Evolutionary conservation across 2,888 invertebrate genomes (phyloP).

Genomic region (Eupithecia insigniata): DNA sequence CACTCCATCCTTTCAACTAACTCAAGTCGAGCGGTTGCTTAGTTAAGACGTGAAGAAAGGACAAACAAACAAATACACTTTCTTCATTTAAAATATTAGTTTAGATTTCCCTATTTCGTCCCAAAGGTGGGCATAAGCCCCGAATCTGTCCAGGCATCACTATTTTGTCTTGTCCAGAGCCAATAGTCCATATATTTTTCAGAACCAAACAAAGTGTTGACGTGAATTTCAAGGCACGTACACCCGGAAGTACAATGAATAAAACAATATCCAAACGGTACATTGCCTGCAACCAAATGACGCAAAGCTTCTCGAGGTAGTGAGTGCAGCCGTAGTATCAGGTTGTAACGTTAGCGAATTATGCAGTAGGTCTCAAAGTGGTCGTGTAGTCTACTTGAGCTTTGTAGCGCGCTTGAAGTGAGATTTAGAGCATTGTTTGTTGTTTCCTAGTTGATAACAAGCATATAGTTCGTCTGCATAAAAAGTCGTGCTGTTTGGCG

Average conservation of each 20-base stretch:
- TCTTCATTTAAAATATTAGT: no score
- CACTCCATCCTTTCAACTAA: no score
- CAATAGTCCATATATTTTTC: not conserved
- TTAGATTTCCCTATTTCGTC: no score
- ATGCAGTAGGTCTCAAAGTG: not conserved
- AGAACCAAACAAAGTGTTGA: not conserved
- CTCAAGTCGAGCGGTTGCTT: no score
- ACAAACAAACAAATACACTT: no score
- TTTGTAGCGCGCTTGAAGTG: not conserved
- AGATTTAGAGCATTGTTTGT: not conserved
- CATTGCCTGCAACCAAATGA: conserved; percentile 40
- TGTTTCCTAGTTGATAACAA: not conserved
- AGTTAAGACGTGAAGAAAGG: no score
- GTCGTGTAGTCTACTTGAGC: not conserved
- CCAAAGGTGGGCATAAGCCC: no score
- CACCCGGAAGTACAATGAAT: conserved; percentile 32
- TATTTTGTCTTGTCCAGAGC: not conserved
- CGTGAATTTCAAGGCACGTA: not conserved
- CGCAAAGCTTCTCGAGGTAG: conserved; percentile 19
- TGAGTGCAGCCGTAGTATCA: not conserved
- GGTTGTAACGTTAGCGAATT: not conserved
- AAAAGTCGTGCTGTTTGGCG: not conserved
- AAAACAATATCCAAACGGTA: conserved; percentile 40
- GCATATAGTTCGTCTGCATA: not conserved
- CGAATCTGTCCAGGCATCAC: not conserved